These are phyloP conservation scores for Parazoanthus darwini DNA, from an alignment of 92 coral and sea anemone species.

Conservation along the genomic window DNA sequence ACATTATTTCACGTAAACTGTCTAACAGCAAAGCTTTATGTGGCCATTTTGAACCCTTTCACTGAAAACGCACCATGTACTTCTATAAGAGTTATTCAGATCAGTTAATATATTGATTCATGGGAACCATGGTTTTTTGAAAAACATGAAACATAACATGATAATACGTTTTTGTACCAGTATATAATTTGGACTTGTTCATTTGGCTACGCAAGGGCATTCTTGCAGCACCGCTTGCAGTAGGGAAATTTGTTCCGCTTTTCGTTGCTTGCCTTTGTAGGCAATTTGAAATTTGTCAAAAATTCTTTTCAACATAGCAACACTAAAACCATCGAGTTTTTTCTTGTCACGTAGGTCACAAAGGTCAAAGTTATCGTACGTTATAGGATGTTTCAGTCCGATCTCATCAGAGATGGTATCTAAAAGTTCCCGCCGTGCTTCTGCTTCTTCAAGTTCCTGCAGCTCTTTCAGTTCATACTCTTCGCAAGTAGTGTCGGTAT, in stretches of 20 bases:
- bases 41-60: no score
- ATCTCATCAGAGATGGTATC: conserved; percentile 2
- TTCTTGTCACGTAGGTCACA: conserved; percentile 7
- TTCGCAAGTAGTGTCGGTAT: not conserved
- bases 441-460: conserved; percentile 27
- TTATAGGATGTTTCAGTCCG: conserved; percentile 49
- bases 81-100: no score
- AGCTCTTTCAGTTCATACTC: not conserved
- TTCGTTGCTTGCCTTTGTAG: conserved; percentile 19
- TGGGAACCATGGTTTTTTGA: no score
- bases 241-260: not conserved
- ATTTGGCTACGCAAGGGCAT: not conserved
- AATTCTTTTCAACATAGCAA: conserved; percentile 40
- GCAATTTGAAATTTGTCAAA: conserved; percentile 19
- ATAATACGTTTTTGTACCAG: no score
- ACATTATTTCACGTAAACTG: no score
- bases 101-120: no score
- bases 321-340: conserved; percentile 38
- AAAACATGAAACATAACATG: no score
- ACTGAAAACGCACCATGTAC: no score
- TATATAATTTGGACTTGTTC: not conserved
- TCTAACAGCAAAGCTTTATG: no score
- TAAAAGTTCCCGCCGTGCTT: conserved; percentile 12
- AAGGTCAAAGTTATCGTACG: conserved; percentile 33
- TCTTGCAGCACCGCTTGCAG: conserved; percentile 10